Evolutionary conservation across 2,888 invertebrate species (phyloP).

Genomic region (Smittia aterrima): DNA sequence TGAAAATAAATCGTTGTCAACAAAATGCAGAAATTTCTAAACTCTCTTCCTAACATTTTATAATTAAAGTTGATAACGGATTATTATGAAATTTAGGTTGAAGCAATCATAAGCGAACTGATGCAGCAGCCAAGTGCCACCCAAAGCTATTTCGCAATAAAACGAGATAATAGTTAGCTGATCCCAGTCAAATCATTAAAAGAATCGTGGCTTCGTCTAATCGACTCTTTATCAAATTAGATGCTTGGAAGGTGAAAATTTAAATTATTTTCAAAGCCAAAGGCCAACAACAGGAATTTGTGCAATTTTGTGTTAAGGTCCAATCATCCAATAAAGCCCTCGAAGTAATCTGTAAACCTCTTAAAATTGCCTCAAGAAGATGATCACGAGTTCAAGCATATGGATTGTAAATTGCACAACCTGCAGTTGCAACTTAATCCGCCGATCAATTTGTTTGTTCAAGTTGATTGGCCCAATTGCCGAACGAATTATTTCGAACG

Average conservation of each 20-base stretch:
- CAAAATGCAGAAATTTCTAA: too few species aligned
- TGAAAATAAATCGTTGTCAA: too few species aligned
- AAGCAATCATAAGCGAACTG: too few species aligned
- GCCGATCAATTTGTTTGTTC: not conserved
- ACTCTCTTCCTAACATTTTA: too few species aligned
- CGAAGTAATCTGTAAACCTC: not conserved
- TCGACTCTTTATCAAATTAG: not conserved
- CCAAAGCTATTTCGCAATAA: too few species aligned
- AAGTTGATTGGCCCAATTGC: not conserved
- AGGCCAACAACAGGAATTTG: not conserved
- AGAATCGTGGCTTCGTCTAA: not conserved
- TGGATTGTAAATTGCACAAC: not conserved
- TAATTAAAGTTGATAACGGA: too few species aligned
- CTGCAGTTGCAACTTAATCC: not conserved
- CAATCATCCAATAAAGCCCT: not conserved
- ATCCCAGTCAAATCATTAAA: not conserved
- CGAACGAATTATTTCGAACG: not conserved
- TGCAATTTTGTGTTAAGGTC: not conserved
- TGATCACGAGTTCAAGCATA: not conserved
- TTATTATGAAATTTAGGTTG: too few species aligned
- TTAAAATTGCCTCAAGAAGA: not conserved
- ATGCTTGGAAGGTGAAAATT: not conserved
- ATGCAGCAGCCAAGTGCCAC: too few species aligned
- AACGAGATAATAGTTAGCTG: not conserved
- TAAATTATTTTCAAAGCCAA: too few species aligned